Conservation (phyloP, 2,797 vertebrate genomes). For the Lepus oiostolus region DNA sequence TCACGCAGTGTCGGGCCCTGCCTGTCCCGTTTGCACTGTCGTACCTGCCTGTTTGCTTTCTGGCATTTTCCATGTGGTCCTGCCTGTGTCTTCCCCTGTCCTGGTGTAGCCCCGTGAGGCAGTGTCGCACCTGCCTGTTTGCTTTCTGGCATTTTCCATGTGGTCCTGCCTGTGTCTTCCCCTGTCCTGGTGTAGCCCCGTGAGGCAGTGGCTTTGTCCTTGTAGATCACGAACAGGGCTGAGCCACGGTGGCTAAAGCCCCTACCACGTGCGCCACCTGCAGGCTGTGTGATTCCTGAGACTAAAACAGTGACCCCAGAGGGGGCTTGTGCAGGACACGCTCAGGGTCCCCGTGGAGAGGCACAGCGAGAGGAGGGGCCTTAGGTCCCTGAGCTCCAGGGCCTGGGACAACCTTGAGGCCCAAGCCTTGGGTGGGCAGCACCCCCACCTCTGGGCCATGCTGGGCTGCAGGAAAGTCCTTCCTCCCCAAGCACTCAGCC, state of each 20-base stretch:
- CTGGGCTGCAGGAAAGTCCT: no score
- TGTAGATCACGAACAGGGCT: background rate
- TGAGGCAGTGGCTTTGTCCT: background rate
- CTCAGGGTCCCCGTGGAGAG: background rate
- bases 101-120: no score
- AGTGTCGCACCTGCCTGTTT: background rate
- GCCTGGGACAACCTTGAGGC: background rate
- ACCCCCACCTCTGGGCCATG: background rate
- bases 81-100: background rate
- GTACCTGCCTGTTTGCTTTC: background rate
- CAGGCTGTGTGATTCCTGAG: no score
- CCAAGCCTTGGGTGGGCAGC: no score
- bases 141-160: no score
- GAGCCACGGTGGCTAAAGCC: no score
- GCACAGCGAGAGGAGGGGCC: background rate
- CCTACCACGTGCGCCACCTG: no score
- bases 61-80: no score
- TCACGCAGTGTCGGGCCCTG: background rate
- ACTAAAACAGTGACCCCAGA: background rate
- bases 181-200: fast-evolving
- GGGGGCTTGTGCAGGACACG: no score
- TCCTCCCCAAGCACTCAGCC: background rate
- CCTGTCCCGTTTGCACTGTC: no score
- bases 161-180: background rate
- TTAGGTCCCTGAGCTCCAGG: no score